Percentiles rank a stretch among this genome's conserved stretches.
Evolutionary conservation across 2,888 invertebrate genomes (phyloP).

Genomic region (Spisula solida): DNA sequence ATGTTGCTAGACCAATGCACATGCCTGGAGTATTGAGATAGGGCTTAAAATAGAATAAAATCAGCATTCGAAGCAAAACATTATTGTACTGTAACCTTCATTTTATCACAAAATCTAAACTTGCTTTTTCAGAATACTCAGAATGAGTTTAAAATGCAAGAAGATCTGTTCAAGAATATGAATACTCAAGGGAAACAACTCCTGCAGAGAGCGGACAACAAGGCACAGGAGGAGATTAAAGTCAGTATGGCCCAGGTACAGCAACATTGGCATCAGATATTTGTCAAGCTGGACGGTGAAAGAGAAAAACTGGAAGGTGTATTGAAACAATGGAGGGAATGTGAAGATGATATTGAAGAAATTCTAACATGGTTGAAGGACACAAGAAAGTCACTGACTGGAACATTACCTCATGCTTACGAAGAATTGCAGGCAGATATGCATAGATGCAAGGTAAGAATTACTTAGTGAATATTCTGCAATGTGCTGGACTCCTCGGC

Average conservation of each 20-base stretch:
- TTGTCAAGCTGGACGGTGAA: conserved; percentile 77
- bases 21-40: too few species aligned
- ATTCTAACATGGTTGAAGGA: conserved; percentile 84
- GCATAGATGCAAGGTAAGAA: conserved; percentile 82
- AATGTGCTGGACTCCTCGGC: too few species aligned
- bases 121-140: conserved; percentile 75
- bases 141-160: conserved; percentile 81
- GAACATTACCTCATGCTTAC: conserved; percentile 82
- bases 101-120: background rate
- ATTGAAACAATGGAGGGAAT: conserved; percentile 82
- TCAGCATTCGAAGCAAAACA: background rate
- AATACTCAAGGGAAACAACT: conserved; percentile 80
- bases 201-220: conserved; percentile 78
- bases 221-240: conserved; percentile 75
- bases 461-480: background rate
- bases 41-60: too few species aligned
- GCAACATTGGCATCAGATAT: conserved; percentile 78
- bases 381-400: conserved; percentile 75
- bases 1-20: too few species aligned
- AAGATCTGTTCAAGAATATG: conserved; percentile 81
- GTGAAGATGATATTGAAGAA: conserved; percentile 85
- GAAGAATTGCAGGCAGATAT: conserved; percentile 83
- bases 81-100: background rate
- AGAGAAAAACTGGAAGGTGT: conserved; percentile 78
- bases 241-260: conserved; percentile 77